Conservation (phyloP, 2,888 invertebrate species). For the Standfussiana lucernea region DNA sequence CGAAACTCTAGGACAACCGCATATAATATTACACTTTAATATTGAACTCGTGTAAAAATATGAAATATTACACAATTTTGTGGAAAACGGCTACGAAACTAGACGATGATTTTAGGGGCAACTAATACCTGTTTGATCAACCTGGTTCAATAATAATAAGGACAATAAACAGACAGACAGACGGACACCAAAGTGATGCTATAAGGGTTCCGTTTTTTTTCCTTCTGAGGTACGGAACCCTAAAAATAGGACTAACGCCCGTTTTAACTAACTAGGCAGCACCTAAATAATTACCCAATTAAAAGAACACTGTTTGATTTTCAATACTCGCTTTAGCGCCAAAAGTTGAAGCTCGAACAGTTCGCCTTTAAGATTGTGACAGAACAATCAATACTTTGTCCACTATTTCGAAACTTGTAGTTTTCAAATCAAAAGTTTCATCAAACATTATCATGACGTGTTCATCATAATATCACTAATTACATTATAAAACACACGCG, state of each 20-base stretch:
- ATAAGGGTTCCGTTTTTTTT: too few relatives aligned
- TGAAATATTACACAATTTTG: neutral
- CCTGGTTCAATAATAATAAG: neutral
- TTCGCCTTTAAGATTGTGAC: neutral
- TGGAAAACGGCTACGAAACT: neutral
- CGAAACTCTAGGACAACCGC: conserved; percentile 52
- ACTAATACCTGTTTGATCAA: neutral
- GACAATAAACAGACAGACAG: too few relatives aligned
- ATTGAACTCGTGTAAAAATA: neutral
- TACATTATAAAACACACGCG: conserved; percentile 42
- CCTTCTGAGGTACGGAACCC: too few relatives aligned
- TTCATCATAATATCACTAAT: conserved; percentile 30
- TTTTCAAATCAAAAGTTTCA: conserved; percentile 18
- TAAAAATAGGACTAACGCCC: neutral
- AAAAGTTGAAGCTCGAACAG: neutral
- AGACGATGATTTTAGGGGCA: neutral
- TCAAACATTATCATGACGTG: neutral
- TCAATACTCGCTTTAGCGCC: neutral
- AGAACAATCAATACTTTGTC: neutral
- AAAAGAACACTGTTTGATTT: neutral
- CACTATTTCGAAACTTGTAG: neutral
- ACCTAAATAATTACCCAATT: neutral
- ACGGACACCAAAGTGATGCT: too few relatives aligned
- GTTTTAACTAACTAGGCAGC: neutral
- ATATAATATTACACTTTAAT: conserved; percentile 17